phyloP scores from a whole-genome alignment of 2,888 invertebrate genomes.

The Tineola bisselliella region DNA sequence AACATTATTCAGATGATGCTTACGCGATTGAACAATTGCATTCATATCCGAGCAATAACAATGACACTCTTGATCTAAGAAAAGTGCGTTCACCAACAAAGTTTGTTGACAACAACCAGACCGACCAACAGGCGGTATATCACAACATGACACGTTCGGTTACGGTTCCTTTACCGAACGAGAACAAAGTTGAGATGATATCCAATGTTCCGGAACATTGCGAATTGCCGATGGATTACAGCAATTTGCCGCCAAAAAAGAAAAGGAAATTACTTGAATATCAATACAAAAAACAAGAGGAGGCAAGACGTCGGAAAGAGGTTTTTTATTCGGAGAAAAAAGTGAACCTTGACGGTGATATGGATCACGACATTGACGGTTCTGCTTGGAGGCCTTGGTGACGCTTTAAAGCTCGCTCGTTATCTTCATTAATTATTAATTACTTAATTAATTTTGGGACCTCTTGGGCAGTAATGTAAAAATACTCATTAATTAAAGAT shows the following conservation, averaged over 20 bases:
- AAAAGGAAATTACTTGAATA: constrained; percentile 64
- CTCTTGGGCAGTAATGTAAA: not conserved
- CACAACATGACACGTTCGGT: constrained; percentile 27
- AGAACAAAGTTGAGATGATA: constrained; percentile 39
- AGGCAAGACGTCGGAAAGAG: constrained; percentile 50
- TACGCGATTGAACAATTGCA: constrained; percentile 22
- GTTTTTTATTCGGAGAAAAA: constrained; percentile 52
- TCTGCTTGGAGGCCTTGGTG: constrained; percentile 62
- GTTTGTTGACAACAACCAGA: constrained; percentile 13
- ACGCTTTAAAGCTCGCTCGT: constrained; percentile 9
- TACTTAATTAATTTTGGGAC: constrained; percentile 11
- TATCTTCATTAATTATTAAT: not conserved
- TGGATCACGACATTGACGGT: constrained; percentile 39
- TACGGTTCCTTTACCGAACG: constrained; percentile 27
- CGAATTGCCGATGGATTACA: constrained; percentile 62
- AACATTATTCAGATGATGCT: constrained; percentile 10
- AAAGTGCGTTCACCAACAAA: constrained; percentile 49
- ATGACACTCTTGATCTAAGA: constrained; percentile 53
- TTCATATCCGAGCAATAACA: constrained; percentile 34
- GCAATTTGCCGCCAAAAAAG: constrained; percentile 63
- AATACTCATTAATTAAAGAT: not conserved
- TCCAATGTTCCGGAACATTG: constrained; percentile 51
- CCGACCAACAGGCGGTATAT: constrained; percentile 31
- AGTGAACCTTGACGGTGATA: constrained; percentile 32
- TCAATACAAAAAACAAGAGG: constrained; percentile 63